phyloP scores from a whole-genome alignment of 2,797 vertebrate species.

The Rhinophrynus dorsalis region DNA sequence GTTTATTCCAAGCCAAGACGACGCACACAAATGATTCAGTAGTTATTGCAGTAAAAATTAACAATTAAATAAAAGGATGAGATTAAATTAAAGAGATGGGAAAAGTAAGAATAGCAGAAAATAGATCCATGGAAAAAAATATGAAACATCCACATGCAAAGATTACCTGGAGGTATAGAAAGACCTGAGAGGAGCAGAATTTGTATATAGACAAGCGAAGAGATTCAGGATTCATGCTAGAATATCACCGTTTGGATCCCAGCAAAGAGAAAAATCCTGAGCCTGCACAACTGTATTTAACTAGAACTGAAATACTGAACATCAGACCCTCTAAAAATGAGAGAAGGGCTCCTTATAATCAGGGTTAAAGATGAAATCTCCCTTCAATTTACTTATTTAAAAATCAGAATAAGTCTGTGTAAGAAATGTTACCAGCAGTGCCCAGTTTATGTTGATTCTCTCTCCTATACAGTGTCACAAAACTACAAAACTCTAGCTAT shows the following conservation, averaged over 20 bases:
- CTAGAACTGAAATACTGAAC: no score
- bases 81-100: conserved; percentile 75
- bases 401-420: not conserved
- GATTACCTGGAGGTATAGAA: conserved; percentile 9
- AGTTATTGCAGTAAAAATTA: conserved; percentile 74
- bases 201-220: not conserved
- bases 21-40: conserved; percentile 65
- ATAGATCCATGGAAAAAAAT: conserved; percentile 55
- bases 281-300: no score
- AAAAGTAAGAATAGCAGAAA: conserved; percentile 70
- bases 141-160: conserved; percentile 61
- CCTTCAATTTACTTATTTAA: conserved; percentile 1
- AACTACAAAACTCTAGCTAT: conserved; percentile 22
- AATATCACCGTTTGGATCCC: not conserved
- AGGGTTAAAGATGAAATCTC: no score
- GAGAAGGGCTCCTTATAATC: no score
- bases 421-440: not conserved
- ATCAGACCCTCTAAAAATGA: no score
- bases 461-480: conserved; percentile 13
- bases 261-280: no score
- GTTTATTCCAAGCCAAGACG: conserved; percentile 48
- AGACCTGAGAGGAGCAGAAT: not conserved
- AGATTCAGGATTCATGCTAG: not conserved
- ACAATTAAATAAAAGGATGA: conserved; percentile 76
- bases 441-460: conserved; percentile 15